Evolutionary conservation across 2,888 invertebrate species (phyloP).

Genomic region (Leptinotarsa rubiginosa): DNA sequence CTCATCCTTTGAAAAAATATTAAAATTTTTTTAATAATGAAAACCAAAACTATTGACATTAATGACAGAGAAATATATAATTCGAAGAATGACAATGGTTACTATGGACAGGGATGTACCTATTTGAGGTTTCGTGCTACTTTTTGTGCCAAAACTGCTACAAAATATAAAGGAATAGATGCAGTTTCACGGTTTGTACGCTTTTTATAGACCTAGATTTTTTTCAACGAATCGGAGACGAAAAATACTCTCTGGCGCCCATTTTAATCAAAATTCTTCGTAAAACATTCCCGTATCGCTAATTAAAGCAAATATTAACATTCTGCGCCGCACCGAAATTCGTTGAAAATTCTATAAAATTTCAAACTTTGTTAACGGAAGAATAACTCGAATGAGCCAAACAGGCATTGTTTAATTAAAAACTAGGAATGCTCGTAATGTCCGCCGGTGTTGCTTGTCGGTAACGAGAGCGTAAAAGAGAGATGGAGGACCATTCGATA

Average conservation of each 20-base stretch:
- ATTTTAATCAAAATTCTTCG: conserved; percentile 2
- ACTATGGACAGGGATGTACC: too few species aligned
- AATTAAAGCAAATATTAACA: conserved; percentile 13
- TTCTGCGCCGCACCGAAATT: conserved; percentile 15
- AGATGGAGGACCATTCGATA: background rate
- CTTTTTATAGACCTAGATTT: background rate
- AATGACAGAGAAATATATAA: too few species aligned
- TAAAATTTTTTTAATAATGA: too few species aligned
- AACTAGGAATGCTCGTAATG: conserved; percentile 25
- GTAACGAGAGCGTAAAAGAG: background rate
- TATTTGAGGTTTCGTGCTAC: too few species aligned
- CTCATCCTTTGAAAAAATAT: too few species aligned
- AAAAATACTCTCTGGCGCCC: background rate
- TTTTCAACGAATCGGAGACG: background rate
- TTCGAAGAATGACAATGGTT: too few species aligned
- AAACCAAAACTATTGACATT: too few species aligned
- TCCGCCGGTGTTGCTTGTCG: background rate
- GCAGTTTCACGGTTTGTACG: too few species aligned
- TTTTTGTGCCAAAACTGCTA: background rate
- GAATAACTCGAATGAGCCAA: conserved; percentile 11
- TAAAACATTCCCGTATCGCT: conserved; percentile 7
- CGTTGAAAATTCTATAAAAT: conserved; percentile 25
- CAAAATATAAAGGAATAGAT: background rate
- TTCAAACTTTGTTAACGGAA: conserved; percentile 27
- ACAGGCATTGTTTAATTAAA: conserved; percentile 29